Evolutionary conservation across 30 jellyfish, hydroid and myxozoan species (phyloP).

Genomic region (Clytia hemisphaerica): DNA sequence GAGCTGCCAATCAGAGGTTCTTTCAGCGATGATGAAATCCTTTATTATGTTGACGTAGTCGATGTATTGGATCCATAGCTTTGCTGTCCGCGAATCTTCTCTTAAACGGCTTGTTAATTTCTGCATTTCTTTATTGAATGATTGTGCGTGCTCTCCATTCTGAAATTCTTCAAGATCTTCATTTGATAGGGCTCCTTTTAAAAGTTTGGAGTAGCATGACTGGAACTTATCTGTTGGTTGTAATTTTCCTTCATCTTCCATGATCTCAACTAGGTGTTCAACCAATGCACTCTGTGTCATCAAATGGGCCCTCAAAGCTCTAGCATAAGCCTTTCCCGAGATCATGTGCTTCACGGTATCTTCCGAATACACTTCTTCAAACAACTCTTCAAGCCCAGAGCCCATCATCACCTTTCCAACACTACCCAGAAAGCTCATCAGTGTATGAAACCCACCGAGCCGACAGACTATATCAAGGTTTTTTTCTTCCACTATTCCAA

Average conservation of each 20-base stretch:
- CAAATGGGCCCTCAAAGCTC: background rate
- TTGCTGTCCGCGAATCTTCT: background rate
- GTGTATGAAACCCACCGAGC: conserved; percentile 54
- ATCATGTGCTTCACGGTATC: conserved; percentile 18
- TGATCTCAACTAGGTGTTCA: background rate
- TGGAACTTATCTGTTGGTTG: background rate
- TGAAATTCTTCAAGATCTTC: conserved; percentile 6
- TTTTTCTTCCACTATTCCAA: conserved; percentile 3
- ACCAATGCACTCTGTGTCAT: background rate
- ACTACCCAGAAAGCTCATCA: conserved; percentile 54
- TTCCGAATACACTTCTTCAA: conserved; percentile 30
- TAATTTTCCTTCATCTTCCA: background rate
- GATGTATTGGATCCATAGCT: conserved; percentile 19
- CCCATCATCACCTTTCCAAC: conserved; percentile 35
- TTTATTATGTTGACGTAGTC: conserved; percentile 8
- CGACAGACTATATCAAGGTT: conserved; percentile 23
- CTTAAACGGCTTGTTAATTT: background rate
- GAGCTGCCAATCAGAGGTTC: conserved; percentile 32
- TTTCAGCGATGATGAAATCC: conserved; percentile 41
- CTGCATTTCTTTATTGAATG: background rate
- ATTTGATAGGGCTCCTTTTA: background rate
- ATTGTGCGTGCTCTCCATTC: background rate
- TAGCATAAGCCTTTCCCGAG: conserved; percentile 17
- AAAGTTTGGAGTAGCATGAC: conserved; percentile 1
- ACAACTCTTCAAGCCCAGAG: conserved; percentile 29